Conservation (phyloP, 2,888 invertebrate genomes). For the Amblyjoppa fuscipennis region DNA sequence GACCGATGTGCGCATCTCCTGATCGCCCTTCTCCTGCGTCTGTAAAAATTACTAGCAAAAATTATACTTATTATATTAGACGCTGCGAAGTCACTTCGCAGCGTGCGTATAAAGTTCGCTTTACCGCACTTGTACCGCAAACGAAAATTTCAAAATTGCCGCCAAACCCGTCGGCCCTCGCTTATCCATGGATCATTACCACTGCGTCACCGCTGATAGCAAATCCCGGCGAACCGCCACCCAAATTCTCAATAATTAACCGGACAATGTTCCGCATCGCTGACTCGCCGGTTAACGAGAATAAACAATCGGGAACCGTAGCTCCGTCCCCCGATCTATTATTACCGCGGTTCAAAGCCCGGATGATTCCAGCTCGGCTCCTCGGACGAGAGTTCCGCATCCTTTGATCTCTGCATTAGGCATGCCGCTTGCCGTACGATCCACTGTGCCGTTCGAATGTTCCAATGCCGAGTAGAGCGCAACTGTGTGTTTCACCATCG, state of each 20-base stretch:
- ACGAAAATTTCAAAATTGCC: neutral
- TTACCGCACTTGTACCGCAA: too few relatives aligned
- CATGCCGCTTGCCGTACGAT: slow-evolving; percentile 20
- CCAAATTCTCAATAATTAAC: slow-evolving; percentile 21
- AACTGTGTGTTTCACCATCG: neutral
- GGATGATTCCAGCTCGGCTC: neutral
- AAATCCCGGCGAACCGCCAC: neutral
- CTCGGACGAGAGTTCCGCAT: neutral
- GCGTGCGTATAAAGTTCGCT: too few relatives aligned
- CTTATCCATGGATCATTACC: neutral
- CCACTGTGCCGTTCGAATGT: neutral
- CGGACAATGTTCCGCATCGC: slow-evolving; percentile 6
- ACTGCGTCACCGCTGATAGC: slow-evolving; percentile 9
- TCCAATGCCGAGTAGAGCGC: neutral
- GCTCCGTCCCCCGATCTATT: slow-evolving; percentile 10
- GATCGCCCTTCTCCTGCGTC: too few relatives aligned
- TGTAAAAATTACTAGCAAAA: too few relatives aligned
- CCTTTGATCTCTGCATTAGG: slow-evolving; percentile 44
- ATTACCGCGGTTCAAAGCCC: slow-evolving; percentile 31
- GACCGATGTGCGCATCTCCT: too few relatives aligned
- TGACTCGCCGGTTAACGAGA: neutral
- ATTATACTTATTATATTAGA: too few relatives aligned
- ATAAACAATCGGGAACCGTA: slow-evolving; percentile 13
- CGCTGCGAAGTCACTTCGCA: too few relatives aligned
- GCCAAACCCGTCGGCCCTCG: neutral